These are phyloP conservation scores for Platerodrilus igneus DNA, from an alignment of 2,888 invertebrate species.

Conservation along the genomic window DNA sequence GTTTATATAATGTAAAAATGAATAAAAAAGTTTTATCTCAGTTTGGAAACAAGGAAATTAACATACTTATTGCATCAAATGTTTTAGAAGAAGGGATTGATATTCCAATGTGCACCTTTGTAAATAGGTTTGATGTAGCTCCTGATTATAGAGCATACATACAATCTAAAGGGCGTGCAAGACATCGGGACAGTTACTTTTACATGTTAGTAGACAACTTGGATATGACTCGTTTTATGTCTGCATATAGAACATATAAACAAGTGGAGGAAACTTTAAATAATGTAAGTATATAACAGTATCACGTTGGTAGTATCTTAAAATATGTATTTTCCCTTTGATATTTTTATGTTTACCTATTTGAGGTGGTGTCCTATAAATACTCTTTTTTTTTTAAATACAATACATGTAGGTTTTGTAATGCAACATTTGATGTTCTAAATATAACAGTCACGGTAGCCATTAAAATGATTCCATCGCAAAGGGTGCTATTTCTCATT, in stretches of 20 bases:
- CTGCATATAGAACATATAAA: slow-evolving; percentile 44
- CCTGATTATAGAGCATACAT: slow-evolving; percentile 76
- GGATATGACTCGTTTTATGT: slow-evolving; percentile 36
- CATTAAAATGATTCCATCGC: too few relatives aligned
- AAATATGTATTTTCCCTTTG: neutral
- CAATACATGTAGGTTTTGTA: too few relatives aligned
- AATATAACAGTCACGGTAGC: too few relatives aligned
- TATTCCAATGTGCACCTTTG: slow-evolving; percentile 74
- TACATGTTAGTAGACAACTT: slow-evolving; percentile 51
- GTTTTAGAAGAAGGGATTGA: slow-evolving; percentile 90
- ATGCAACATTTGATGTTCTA: too few relatives aligned
- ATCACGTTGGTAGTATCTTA: neutral
- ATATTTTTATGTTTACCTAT: too few relatives aligned
- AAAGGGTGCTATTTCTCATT: too few relatives aligned
- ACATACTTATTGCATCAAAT: slow-evolving; percentile 68
- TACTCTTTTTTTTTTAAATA: too few relatives aligned
- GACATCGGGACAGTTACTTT: slow-evolving; percentile 59
- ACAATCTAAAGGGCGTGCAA: slow-evolving; percentile 86
- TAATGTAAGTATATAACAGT: slow-evolving; percentile 42
- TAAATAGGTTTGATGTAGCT: slow-evolving; percentile 69
- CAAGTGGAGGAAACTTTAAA: slow-evolving; percentile 55
- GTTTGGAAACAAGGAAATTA: slow-evolving; percentile 57
- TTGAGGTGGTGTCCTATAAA: too few relatives aligned
- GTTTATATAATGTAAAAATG: slow-evolving; percentile 47
- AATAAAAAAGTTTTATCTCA: slow-evolving; percentile 53